A percentile compares a stretch with the other conserved stretches of the same genome.
Evolutionary conservation across 2,797 vertebrate genomes (phyloP).

Genomic region (Anas georgica): DNA sequence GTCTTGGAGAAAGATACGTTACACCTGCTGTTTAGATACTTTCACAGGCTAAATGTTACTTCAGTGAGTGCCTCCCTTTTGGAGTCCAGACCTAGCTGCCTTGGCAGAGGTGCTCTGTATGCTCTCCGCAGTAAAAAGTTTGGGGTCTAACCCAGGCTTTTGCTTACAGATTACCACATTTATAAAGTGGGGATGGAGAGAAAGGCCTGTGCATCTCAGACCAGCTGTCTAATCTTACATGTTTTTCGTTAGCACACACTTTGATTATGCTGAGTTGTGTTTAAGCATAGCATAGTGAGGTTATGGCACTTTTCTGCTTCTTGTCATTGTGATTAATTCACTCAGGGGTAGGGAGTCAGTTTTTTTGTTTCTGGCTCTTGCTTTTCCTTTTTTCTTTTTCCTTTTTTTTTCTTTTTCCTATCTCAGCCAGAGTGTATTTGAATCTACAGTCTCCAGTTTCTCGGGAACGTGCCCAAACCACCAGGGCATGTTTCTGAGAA

Average conservation of each 20-base stretch:
- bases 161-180: background rate
- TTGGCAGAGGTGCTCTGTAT: background rate
- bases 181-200: background rate
- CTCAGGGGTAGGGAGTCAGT: background rate
- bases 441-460: background rate
- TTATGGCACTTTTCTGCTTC: background rate
- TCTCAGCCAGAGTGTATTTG: background rate
- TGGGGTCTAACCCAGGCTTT: background rate
- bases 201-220: background rate
- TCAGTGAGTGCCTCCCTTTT: background rate
- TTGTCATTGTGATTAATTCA: background rate
- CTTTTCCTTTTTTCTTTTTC: accelerated
- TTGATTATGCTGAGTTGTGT: background rate
- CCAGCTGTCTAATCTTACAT: background rate
- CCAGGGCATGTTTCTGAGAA: background rate
- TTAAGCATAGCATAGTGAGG: background rate
- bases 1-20: background rate
- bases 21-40: background rate
- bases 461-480: background rate
- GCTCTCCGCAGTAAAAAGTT: background rate
- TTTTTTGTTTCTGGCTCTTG: background rate
- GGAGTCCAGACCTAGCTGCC: background rate
- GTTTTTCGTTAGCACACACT: background rate
- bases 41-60: background rate
- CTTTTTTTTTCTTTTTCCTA: background rate